These are phyloP conservation scores for Yponomeuta cagnagella DNA, from an alignment of 2,888 invertebrate species.

Conservation along the genomic window DNA sequence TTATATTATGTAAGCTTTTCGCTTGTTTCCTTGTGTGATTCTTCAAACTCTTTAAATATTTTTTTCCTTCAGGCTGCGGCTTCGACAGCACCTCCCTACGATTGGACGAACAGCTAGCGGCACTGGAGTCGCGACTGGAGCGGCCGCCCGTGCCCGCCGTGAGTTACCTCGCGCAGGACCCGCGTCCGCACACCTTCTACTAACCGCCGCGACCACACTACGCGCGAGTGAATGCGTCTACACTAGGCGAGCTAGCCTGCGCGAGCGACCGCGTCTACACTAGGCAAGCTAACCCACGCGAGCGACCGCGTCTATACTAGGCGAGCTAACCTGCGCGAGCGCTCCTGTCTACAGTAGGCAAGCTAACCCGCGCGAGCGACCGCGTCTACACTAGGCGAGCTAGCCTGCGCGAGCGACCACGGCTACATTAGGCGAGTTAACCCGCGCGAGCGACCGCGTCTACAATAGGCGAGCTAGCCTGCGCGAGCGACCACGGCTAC, in stretches of 20 bases:
- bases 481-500: too few species aligned
- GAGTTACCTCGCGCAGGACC: constrained; percentile 50
- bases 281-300: not conserved
- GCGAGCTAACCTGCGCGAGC: too few species aligned
- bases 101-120: constrained; percentile 87
- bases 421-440: not conserved
- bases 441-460: too few species aligned
- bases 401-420: not conserved
- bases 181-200: constrained; percentile 33
- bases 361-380: too few species aligned
- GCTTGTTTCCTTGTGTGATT: too few species aligned
- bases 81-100: constrained; percentile 85
- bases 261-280: not conserved
- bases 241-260: not conserved
- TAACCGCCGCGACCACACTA: constrained; percentile 26
- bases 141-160: constrained; percentile 80
- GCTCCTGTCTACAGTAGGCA: too few species aligned
- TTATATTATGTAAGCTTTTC: too few species aligned
- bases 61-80: constrained; percentile 50
- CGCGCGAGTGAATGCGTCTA: too few species aligned
- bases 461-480: too few species aligned
- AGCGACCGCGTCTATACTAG: too few species aligned
- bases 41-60: too few species aligned
- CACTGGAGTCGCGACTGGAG: constrained; percentile 86
- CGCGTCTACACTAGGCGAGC: not conserved